Evolutionary conservation across 1,140 invertebrate genomes (phyloP), one percentile per base, ranked within the genome.

Genomic region (Lethocerus indicus): DNA sequence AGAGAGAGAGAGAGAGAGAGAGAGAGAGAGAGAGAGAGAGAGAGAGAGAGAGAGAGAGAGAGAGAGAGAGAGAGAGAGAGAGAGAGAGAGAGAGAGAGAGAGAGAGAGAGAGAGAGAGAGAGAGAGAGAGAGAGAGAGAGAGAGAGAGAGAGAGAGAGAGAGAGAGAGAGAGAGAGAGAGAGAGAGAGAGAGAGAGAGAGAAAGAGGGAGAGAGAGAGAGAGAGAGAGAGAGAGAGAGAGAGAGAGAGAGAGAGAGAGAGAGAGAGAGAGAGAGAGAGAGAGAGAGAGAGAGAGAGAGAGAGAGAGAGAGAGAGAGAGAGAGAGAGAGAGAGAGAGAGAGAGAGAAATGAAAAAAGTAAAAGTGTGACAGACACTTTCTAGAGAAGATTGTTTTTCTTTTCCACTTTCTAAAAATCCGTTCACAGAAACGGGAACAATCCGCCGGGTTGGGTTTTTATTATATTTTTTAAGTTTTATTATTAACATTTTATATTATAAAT

Each of bases 261-360:
- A 32, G 29, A 32, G 29, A 47, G 44, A 47, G 21, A 45, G 44
- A 29, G 29, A 7, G 44, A 29, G 23, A 47, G 44, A 47, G 29
- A 32, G 29, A 47, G 44, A 47, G 29, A 32, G 29, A 47, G 44
- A 47, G 29, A 32, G 29, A 47, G 44, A 47, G 29, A 32, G 29
- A 27, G 44, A 47, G 23, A 32, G 29, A 47, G 44, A 47, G 44
- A 28, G 12, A 32, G 29, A 47, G 44, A 47, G n/a, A 32, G 29
- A 47, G 44, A 32, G 12, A 32, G 29, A 47, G 25, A 47, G 18
- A 35, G 32, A 47, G 45, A 47, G 32, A 35, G 20, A 47, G 45
- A 47, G 24, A 35, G 28, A 47, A 29, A 36, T 9, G 29, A 32
- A n/a, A 32, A n/a, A 32, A n/a, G n/a, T n/a, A n/a, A n/a, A n/a